Percentiles rank a stretch among this genome's conserved stretches.
Conservation (phyloP, 2,113 vertebrate genomes). For the Upupa epops region DNA sequence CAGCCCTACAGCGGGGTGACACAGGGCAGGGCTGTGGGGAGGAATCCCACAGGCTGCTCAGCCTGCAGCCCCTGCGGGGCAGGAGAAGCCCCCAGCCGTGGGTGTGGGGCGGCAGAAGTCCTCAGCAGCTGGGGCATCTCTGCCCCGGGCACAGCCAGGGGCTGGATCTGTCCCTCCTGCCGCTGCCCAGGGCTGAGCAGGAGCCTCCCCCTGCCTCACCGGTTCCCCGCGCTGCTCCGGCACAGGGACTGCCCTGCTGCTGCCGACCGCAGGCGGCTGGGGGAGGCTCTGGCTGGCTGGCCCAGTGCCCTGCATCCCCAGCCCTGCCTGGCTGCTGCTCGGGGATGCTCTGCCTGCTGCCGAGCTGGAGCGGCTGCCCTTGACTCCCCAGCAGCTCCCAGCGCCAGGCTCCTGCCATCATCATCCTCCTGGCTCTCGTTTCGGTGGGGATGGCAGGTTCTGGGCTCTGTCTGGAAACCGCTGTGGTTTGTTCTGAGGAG, state of each 20-base stretch:
- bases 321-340: neutral
- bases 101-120: neutral
- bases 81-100: too few relatives aligned
- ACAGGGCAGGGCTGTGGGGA: neutral
- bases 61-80: too few relatives aligned
- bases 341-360: neutral
- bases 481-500: neutral
- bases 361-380: neutral
- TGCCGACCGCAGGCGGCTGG: rapidly evolving
- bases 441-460: neutral
- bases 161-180: neutral
- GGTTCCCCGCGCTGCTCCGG: neutral
- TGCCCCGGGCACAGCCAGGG: rapidly evolving
- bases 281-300: neutral
- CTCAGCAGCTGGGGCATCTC: too few relatives aligned
- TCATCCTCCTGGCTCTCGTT: rapidly evolving
- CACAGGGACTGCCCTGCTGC: neutral
- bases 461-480: neutral
- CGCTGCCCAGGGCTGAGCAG: rapidly evolving
- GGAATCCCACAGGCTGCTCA: too few relatives aligned
- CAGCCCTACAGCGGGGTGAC: too few relatives aligned
- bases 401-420: neutral
- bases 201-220: neutral
- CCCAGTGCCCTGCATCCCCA: too few relatives aligned
- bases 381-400: neutral